These are phyloP conservation scores for Balaenoptera acutorostrata DNA, from an alignment of 2,113 vertebrate species.

Conservation along the genomic window DNA sequence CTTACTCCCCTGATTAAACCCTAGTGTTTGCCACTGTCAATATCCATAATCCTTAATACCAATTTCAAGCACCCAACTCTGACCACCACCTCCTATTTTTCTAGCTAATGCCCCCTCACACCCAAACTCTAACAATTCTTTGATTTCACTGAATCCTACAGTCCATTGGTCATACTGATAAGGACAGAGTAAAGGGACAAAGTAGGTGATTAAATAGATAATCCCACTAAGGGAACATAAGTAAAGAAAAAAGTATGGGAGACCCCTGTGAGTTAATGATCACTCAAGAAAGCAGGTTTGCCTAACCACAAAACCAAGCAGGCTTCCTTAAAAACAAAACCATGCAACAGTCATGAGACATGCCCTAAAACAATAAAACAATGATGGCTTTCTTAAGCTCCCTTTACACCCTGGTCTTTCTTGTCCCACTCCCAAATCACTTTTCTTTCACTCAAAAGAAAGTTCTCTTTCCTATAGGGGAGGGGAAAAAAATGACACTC, in stretches of 20 bases:
- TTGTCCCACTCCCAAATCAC: neutral
- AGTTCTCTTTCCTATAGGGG: neutral
- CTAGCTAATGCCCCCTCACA: neutral
- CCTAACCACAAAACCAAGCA: too few relatives aligned
- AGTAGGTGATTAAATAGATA: too few relatives aligned
- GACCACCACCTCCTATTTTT: neutral
- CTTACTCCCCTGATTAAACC: neutral
- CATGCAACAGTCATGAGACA: neutral
- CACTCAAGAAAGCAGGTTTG: too few relatives aligned
- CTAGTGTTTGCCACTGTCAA: neutral
- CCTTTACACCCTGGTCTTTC: slow-evolving; percentile 1
- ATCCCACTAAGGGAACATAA: too few relatives aligned
- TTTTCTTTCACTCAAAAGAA: slow-evolving; percentile 52
- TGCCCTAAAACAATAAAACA: neutral
- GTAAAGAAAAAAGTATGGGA: too few relatives aligned
- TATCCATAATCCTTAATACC: neutral
- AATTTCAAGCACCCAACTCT: neutral
- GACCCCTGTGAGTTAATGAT: too few relatives aligned
- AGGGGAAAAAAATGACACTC: neutral
- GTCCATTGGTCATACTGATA: neutral
- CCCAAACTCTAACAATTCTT: neutral
- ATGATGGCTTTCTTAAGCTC: slow-evolving; percentile 38
- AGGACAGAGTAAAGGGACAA: too few relatives aligned
- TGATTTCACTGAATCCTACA: neutral
- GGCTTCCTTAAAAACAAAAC: neutral